phyloP scores from a whole-genome alignment of 2,888 invertebrate species.

The Aspidapion aeneum region DNA sequence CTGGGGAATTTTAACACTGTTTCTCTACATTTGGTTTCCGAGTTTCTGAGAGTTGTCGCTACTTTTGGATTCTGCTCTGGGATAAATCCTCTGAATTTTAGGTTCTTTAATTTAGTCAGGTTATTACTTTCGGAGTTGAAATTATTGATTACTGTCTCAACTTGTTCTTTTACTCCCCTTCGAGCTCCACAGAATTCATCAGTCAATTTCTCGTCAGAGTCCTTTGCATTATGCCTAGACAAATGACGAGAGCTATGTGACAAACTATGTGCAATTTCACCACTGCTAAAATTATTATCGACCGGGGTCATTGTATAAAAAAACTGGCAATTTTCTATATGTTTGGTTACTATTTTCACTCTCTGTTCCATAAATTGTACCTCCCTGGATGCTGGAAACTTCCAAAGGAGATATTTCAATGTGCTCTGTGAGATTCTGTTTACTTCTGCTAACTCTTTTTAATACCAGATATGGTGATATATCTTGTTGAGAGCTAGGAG shows the following conservation, averaged over 20 bases:
- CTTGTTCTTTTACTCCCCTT: conserved; percentile 15
- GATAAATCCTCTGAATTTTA: conserved; percentile 26
- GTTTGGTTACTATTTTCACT: conserved; percentile 19
- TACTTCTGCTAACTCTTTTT: conserved; percentile 32
- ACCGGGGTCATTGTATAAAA: conserved; percentile 21
- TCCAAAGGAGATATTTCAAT: conserved; percentile 29
- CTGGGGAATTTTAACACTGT: conserved; percentile 44
- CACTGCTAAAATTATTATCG: conserved; percentile 32
- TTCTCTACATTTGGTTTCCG: conserved; percentile 40
- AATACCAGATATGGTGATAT: conserved; percentile 31
- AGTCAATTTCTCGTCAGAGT: background rate
- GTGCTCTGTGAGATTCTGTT: conserved; percentile 35
- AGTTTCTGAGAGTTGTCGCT: conserved; percentile 38
- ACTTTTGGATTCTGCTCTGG: conserved; percentile 40
- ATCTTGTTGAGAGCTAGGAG: conserved; percentile 33
- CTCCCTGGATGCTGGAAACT: conserved; percentile 23
- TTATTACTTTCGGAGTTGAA: no score
- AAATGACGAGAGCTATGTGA: background rate
- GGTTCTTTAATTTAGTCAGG: no score
- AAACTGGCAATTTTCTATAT: conserved; percentile 17
- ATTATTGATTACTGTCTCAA: no score
- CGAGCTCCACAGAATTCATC: conserved; percentile 35
- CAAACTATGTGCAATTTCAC: conserved; percentile 38
- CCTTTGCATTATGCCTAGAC: background rate
- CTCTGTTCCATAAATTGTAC: conserved; percentile 15